phyloP scores from a whole-genome alignment of 1,140 invertebrate species.

The Lasioglossum albipes region DNA sequence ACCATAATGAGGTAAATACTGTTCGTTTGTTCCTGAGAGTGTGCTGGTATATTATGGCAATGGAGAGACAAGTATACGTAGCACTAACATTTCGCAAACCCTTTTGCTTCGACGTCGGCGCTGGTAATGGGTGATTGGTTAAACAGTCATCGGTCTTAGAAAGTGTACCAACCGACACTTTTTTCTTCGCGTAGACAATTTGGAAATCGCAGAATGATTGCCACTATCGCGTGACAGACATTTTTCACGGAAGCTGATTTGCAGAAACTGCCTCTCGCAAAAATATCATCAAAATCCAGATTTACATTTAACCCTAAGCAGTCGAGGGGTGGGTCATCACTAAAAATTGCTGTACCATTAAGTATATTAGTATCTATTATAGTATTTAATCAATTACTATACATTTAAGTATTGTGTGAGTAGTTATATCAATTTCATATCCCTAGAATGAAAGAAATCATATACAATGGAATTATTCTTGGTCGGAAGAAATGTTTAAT shows the following conservation, averaged over 20 bases:
- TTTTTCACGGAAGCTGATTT: background rate
- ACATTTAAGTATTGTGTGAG: too few species aligned
- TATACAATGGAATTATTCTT: too few species aligned
- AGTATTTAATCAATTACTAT: too few species aligned
- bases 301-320: too few species aligned
- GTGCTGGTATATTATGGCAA: constrained; percentile 21
- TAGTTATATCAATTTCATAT: too few species aligned
- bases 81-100: constrained; percentile 54
- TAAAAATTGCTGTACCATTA: too few species aligned
- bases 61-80: constrained; percentile 33
- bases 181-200: constrained; percentile 38
- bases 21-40: constrained; percentile 10
- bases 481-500: too few species aligned
- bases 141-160: constrained; percentile 58
- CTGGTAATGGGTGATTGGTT: constrained; percentile 54
- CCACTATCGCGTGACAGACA: background rate
- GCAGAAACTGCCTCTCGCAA: too few species aligned
- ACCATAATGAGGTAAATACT: constrained; percentile 18
- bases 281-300: too few species aligned
- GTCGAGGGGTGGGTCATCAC: too few species aligned
- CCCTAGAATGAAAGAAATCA: too few species aligned
- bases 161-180: constrained; percentile 40
- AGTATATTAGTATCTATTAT: too few species aligned
- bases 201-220: constrained; percentile 42
- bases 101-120: constrained; percentile 39